Evolutionary conservation across 2,888 invertebrate genomes (phyloP), one percentile per base, ranked within the genome.

Genomic region (Alloplasta piceator): DNA sequence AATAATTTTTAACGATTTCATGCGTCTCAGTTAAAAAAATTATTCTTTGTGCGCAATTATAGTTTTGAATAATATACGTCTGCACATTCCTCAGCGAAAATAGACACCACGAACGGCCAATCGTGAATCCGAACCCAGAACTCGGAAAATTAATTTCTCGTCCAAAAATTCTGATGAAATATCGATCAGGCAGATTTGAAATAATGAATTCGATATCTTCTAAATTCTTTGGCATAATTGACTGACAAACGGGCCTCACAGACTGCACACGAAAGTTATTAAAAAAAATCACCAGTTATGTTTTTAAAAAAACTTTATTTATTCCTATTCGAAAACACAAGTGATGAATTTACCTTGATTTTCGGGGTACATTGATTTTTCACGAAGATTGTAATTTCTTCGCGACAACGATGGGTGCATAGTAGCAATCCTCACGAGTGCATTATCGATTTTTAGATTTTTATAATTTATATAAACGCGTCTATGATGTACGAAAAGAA

Each of bases 321-420:
- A 83, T 82, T 82, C 68, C 55, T 79, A 80, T 78, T 74, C 46
- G 70, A 74, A n/a, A 58, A 50, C 39, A 48, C 7, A 46, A 72
- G 12, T 52, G 43, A 38, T 14, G 50, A 75, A 39, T 66, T n/a
- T 36, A 50, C 16, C 43, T 43, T 48, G 12, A 66, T 58, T 38
- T 26, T 9, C 14, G 38, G 48, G 60, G 58, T 26, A 70, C 39
- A 41, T 76, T 72, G 48, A 46, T 36, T 71, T 66, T 56, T 26
- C 41, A 58, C 26, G 60, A 36, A 46, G 7, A 55, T 41, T 14
- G 16, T 4, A 43, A 26, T 38, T 14, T 75, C 68, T 80, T 61
- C 60, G 64, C 70, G 63, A 77, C 68, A 81, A 74, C 77, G 72
- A 77, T 67, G 67, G 80, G 77, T 82, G 80, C 80, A 80, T 79